Evolutionary conservation across 2,797 vertebrate species (phyloP).

Genomic region (Hemitrygon akajei): DNA sequence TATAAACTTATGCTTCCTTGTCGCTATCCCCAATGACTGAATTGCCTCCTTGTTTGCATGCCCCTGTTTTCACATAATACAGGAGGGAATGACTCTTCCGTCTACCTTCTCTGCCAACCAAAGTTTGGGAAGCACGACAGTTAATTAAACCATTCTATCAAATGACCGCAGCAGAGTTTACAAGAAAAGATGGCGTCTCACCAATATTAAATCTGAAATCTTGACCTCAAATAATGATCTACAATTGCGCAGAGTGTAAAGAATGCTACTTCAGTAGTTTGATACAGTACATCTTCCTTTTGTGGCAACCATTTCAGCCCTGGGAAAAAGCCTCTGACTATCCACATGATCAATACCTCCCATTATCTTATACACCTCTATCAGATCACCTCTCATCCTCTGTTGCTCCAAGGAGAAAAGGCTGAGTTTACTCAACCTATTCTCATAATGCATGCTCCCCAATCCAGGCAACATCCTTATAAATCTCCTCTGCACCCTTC

Average conservation of each 20-base stretch:
- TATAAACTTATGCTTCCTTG: background rate
- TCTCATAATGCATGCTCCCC: too few species aligned
- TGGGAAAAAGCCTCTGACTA: too few species aligned
- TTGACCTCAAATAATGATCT: background rate
- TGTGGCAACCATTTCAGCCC: too few species aligned
- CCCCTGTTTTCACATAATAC: background rate
- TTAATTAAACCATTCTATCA: slow-evolving; percentile 11
- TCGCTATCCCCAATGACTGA: background rate
- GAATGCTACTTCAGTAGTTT: background rate
- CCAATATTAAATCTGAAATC: background rate
- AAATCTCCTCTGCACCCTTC: too few species aligned
- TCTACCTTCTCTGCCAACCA: background rate
- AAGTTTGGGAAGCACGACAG: background rate
- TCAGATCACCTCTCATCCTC: too few species aligned
- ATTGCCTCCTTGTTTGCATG: background rate
- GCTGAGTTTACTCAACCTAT: too few species aligned
- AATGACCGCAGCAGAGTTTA: background rate
- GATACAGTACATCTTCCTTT: background rate
- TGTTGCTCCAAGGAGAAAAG: too few species aligned
- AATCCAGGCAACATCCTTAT: too few species aligned
- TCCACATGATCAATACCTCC: too few species aligned
- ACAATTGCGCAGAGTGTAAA: background rate
- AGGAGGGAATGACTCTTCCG: background rate
- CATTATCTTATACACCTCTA: too few species aligned
- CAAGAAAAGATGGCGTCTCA: background rate